Evolutionary conservation across 2,113 vertebrate genomes (phyloP).

Genomic region (Lasiurus cinereus): DNA sequence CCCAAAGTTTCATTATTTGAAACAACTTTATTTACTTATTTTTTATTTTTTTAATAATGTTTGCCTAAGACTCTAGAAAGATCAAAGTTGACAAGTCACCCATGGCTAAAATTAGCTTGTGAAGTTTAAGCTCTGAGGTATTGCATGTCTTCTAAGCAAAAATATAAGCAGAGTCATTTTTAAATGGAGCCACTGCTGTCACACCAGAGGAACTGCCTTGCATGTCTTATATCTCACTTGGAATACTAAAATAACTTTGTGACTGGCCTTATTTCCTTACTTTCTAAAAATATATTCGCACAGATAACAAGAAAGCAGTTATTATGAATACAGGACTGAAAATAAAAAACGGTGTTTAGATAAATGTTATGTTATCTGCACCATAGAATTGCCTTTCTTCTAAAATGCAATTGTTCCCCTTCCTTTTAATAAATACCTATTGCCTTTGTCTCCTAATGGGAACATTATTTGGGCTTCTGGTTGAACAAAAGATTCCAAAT

Average conservation of each 20-base stretch:
- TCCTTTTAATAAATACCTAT: not conserved
- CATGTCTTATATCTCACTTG: not conserved
- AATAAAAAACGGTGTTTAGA: not conserved
- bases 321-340: not conserved
- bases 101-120: conserved; percentile 44
- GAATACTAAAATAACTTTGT: not conserved
- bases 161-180: not conserved
- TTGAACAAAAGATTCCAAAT: not conserved
- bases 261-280: not conserved
- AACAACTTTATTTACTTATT: conserved; percentile 6
- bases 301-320: not conserved
- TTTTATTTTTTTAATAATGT: not conserved
- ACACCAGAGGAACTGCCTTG: not conserved
- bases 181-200: not conserved
- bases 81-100: conserved; percentile 16
- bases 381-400: not conserved
- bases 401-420: not conserved
- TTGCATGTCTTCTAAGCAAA: not conserved
- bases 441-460: not conserved
- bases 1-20: not conserved
- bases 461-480: not conserved
- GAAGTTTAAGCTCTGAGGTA: not conserved
- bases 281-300: not conserved
- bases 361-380: not conserved
- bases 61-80: not conserved